These are phyloP conservation scores for Habrosyne pyritoides DNA, from an alignment of 2,888 invertebrate species.

Conservation along the genomic window DNA sequence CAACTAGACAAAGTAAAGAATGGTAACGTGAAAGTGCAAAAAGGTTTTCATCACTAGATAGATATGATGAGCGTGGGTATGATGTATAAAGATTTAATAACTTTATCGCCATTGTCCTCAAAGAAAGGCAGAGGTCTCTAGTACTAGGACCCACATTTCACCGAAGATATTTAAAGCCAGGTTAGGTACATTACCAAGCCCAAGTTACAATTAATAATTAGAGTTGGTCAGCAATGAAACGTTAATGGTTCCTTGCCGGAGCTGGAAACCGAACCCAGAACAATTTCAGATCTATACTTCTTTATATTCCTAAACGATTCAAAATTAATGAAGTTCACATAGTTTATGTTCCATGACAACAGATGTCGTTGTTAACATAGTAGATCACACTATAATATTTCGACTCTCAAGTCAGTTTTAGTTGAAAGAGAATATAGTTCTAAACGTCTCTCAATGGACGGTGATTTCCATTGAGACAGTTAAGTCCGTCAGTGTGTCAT, in stretches of 20 bases:
- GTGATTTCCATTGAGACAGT: constrained; percentile 13
- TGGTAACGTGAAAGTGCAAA: not conserved
- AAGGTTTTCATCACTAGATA: not conserved
- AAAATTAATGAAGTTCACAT: not conserved
- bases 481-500: constrained; percentile 19
- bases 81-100: not conserved
- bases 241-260: no score
- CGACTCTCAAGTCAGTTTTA: not conserved
- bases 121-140: no score
- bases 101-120: no score
- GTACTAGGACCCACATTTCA: no score
- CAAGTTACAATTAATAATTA: no score
- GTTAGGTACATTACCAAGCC: no score
- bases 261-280: no score
- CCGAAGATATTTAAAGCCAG: no score
- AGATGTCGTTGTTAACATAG: not conserved
- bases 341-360: not conserved
- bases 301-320: no score
- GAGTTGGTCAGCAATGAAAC: no score
- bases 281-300: no score
- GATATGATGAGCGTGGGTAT: no score
- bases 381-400: not conserved
- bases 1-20: not conserved
- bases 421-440: not conserved
- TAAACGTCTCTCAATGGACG: not conserved